Evolutionary conservation across 2,113 vertebrate genomes (phyloP).

Genomic region (Riparia riparia): DNA sequence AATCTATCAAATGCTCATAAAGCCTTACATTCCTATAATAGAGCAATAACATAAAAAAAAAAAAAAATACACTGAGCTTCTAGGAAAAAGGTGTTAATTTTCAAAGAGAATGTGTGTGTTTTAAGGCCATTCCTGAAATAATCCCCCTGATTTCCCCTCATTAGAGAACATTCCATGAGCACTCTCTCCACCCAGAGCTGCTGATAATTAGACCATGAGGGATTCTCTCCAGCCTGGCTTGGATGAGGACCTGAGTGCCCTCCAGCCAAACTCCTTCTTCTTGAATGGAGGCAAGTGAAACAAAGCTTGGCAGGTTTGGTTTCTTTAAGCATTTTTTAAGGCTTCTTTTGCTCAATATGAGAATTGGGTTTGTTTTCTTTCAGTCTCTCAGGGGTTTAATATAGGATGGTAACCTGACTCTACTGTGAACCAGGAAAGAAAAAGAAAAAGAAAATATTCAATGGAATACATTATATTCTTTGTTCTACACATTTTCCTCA

Average conservation of each 20-base stretch:
- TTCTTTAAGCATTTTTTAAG: conserved; percentile 10
- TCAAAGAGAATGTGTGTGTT: neutral
- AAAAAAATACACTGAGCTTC: neutral
- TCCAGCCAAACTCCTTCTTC: neutral
- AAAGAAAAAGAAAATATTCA: neutral
- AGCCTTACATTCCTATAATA: neutral
- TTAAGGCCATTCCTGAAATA: neutral
- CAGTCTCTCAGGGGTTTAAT: neutral
- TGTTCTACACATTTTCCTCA: neutral
- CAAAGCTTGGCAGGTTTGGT: neutral
- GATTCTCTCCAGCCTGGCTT: neutral
- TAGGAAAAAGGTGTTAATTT: neutral
- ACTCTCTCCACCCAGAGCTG: neutral
- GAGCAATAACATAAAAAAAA: neutral
- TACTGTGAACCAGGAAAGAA: neutral
- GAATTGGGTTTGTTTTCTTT: neutral
- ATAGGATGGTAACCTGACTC: neutral
- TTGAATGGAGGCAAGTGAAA: neutral
- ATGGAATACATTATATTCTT: neutral
- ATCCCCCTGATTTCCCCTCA: neutral
- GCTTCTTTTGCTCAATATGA: neutral
- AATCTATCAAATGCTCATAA: neutral
- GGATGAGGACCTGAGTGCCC: neutral
- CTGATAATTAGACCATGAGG: conserved; percentile 56
- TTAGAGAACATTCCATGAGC: neutral